Evolutionary conservation across 2,797 vertebrate genomes (phyloP), one percentile per base, ranked within the genome.

Genomic region (Melanotaenia boesemani): DNA sequence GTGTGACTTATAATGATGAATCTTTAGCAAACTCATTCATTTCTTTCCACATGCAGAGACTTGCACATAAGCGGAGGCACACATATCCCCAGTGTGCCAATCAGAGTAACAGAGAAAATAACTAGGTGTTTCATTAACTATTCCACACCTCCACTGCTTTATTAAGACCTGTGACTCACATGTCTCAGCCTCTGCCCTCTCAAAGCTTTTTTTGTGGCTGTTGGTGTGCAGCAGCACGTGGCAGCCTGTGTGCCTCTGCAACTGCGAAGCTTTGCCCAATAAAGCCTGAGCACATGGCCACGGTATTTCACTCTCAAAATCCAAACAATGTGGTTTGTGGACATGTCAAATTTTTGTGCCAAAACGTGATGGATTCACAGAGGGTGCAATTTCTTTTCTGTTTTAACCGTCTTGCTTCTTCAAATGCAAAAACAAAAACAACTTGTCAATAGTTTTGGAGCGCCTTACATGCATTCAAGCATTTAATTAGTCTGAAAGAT

Each of bases 41-140:
- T 79, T 55, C 48, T 39, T 22, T 55, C 9, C 5, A 48, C 6
- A 18, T 5, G n/a, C 15, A 34, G 59, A 18, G 20, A n/a, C 24
- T 60, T 37, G 3, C 34, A 37, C 26, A 54, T 22, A 36, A 37
- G 22, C 36, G 71, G 37, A 58, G 28, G 39, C 37, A 57, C 56
- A 58, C 54, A n/a, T 26, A 58, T 32, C 55, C 37, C 46, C 15
- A 13, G 41, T 58, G 22, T 64, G 22, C 39, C 34, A 52, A 70
- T 68, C 15, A 32, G 60, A 46, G 65, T 32, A 69, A 58, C 11
- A 58, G 61, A 72, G 48, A 34, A 82, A 75, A 60, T 34, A 34
- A 80, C 63, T 22, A 74, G 71, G 82, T 79, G 79, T 88, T 91
- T 88, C 79, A 89, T 92, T 88, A 91, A 81, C 72, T 76, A 13